phyloP scores from a whole-genome alignment of 2,113 vertebrate genomes.

The Gulo gulo region DNA sequence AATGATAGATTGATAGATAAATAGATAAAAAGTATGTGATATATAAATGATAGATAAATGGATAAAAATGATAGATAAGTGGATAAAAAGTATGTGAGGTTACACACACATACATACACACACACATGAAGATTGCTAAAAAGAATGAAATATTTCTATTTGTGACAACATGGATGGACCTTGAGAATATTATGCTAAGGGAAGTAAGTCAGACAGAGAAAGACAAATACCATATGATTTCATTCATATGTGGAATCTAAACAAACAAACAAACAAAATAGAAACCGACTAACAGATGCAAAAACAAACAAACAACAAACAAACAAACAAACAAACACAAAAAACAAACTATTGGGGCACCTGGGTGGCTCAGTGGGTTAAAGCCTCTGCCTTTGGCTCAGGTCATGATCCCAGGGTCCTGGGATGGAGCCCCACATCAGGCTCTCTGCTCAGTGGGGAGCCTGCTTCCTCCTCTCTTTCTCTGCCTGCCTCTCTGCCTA shows the following conservation, averaged over 20 bases:
- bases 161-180: neutral
- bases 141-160: neutral
- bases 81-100: neutral
- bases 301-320: neutral
- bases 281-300: neutral
- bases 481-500: too few species aligned
- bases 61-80: neutral
- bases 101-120: too few species aligned
- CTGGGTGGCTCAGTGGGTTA: too few species aligned
- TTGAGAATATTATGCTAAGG: neutral
- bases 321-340: too few species aligned
- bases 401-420: too few species aligned
- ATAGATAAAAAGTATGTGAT: neutral
- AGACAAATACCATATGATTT: neutral
- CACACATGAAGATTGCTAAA: neutral
- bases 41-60: neutral
- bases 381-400: too few species aligned
- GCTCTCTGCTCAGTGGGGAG: too few species aligned
- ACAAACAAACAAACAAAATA: neutral
- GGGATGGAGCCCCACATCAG: too few species aligned
- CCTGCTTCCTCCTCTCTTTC: too few species aligned
- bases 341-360: neutral
- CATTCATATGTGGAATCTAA: neutral
- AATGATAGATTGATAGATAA: neutral
- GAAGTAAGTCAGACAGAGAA: neutral